These are phyloP conservation scores for Netelia fuscicornis DNA, from an alignment of 2,888 invertebrate species.

Conservation along the genomic window DNA sequence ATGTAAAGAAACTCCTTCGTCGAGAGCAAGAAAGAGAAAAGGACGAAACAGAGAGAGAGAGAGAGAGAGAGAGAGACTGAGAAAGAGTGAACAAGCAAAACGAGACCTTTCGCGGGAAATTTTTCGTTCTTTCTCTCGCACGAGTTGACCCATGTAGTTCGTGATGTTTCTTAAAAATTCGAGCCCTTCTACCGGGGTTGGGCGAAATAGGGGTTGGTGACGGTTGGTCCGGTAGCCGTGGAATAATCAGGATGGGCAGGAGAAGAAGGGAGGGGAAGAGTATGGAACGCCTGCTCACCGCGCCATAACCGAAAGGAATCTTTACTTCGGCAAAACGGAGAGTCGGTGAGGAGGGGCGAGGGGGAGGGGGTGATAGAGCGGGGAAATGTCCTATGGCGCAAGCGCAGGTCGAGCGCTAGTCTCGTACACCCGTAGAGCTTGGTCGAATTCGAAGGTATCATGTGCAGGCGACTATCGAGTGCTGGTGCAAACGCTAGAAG, in stretches of 20 bases:
- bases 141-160: background rate
- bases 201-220: conserved; percentile 8
- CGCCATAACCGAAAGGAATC: conserved; percentile 68
- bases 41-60: background rate
- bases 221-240: conserved; percentile 14
- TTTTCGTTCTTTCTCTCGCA: conserved; percentile 1
- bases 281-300: conserved; percentile 40
- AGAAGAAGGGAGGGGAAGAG: background rate
- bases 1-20: conserved; percentile 40
- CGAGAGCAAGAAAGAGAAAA: background rate
- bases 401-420: conserved; percentile 41
- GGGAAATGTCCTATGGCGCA: conserved; percentile 29
- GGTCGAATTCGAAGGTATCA: conserved; percentile 38
- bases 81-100: background rate
- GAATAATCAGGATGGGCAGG: background rate
- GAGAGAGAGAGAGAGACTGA: background rate
- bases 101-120: conserved; percentile 60
- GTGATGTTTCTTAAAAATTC: conserved; percentile 17
- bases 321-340: conserved; percentile 66
- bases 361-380: background rate
- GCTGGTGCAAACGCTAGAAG: conserved; percentile 63
- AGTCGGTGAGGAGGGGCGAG: background rate
- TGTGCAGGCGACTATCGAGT: conserved; percentile 57
- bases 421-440: conserved; percentile 13
- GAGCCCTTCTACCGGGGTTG: conserved; percentile 46